These are phyloP conservation scores for Sepiola atlantica DNA, from an alignment of 2,888 invertebrate species.

Conservation along the genomic window DNA sequence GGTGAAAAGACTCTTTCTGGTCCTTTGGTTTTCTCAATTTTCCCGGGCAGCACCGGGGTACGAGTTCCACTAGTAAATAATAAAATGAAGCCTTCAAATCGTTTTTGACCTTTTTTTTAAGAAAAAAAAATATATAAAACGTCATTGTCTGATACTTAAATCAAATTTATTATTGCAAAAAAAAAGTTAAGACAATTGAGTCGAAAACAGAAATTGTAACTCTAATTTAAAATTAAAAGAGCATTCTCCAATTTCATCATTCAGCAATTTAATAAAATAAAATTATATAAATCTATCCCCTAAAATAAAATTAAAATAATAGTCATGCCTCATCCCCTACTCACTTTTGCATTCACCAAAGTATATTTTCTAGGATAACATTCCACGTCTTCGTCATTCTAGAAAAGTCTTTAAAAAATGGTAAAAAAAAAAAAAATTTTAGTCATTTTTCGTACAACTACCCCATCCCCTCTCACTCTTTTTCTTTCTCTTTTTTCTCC, in stretches of 20 bases:
- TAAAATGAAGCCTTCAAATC: too few species aligned
- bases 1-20: too few species aligned
- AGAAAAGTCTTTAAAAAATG: background rate
- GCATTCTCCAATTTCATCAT: background rate
- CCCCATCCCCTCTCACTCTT: too few species aligned
- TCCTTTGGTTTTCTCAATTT: too few species aligned
- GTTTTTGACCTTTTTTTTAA: background rate
- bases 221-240: background rate
- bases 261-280: background rate
- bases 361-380: conserved; percentile 4
- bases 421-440: background rate
- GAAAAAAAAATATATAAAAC: background rate
- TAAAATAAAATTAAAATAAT: background rate
- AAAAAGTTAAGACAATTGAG: background rate
- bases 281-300: background rate
- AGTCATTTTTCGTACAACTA: background rate
- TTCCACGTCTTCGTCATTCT: background rate
- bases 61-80: too few species aligned
- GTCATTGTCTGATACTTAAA: background rate
- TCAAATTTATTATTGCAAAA: background rate
- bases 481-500: too few species aligned
- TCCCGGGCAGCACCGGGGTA: too few species aligned
- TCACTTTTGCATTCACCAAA: background rate
- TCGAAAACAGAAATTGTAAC: background rate
- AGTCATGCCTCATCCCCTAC: background rate